These are phyloP conservation scores for Trigoniulus corallinus DNA, from an alignment of 1,140 invertebrate species.

Conservation along the genomic window DNA sequence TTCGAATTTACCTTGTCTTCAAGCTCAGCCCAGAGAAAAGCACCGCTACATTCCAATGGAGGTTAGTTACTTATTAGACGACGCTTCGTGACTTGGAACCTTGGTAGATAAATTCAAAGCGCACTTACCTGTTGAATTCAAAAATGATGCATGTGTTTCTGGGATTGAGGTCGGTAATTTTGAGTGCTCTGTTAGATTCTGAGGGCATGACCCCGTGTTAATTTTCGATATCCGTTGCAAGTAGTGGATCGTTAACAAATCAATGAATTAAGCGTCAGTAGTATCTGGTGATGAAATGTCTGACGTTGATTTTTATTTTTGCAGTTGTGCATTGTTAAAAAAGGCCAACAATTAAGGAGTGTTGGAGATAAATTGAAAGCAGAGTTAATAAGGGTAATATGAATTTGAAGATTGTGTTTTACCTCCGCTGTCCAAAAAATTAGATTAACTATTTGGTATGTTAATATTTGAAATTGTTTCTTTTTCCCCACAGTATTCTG, in stretches of 20 bases:
- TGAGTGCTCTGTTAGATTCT: too few species aligned
- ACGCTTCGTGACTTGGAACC: too few species aligned
- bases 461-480: not conserved
- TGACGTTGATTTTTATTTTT: not conserved
- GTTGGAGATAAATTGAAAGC: not conserved
- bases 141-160: too few species aligned
- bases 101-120: too few species aligned
- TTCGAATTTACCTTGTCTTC: constrained; percentile 3
- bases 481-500: not conserved
- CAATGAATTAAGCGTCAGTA: too few species aligned
- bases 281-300: too few species aligned
- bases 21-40: constrained; percentile 4
- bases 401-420: too few species aligned
- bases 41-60: constrained; percentile 7
- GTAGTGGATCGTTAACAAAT: too few species aligned
- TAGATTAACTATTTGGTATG: not conserved
- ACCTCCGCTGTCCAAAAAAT: not conserved
- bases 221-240: too few species aligned
- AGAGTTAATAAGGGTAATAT: constrained; percentile 6
- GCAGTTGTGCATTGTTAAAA: not conserved
- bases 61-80: not conserved
- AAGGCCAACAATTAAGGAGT: constrained; percentile 5
- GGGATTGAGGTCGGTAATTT: too few species aligned
- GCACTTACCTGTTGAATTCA: too few species aligned
- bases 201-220: too few species aligned